Percentiles rank a stretch among this genome's conserved stretches.
These are phyloP conservation scores for Sarotherodon lohbergeri DNA, from an alignment of 2,113 vertebrate genomes.

Conservation along the genomic window DNA sequence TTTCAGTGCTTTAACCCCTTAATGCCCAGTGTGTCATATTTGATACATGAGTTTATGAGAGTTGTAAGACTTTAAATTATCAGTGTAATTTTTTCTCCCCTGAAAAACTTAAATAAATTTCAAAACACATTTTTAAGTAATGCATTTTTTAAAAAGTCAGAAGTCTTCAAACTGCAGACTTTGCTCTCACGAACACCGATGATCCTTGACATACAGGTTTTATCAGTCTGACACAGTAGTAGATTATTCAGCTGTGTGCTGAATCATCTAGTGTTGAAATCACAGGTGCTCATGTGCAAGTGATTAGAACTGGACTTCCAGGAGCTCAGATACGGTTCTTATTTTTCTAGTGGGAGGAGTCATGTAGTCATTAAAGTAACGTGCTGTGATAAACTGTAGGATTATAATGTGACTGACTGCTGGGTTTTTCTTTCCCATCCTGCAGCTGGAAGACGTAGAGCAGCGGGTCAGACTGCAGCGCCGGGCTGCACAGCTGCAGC, in stretches of 20 bases:
- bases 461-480: slow-evolving; percentile 17
- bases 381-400: accelerated
- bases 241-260: background rate
- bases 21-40: background rate
- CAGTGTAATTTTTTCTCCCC: background rate
- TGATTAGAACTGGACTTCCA: background rate
- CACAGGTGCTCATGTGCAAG: background rate
- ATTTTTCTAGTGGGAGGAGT: background rate
- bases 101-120: accelerated
- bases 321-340: accelerated
- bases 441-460: background rate
- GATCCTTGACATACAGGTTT: background rate
- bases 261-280: background rate
- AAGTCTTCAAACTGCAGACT: background rate
- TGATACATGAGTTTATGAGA: background rate
- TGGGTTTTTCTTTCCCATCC: background rate
- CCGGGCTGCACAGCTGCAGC: slow-evolving; percentile 37
- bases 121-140: background rate
- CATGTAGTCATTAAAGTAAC: accelerated
- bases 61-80: background rate
- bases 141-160: accelerated
- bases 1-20: background rate
- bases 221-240: background rate
- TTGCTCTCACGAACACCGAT: background rate
- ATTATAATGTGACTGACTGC: slow-evolving; percentile 28